These are phyloP conservation scores for Octodonta nipae DNA, from an alignment of 2,888 invertebrate species.

Conservation along the genomic window DNA sequence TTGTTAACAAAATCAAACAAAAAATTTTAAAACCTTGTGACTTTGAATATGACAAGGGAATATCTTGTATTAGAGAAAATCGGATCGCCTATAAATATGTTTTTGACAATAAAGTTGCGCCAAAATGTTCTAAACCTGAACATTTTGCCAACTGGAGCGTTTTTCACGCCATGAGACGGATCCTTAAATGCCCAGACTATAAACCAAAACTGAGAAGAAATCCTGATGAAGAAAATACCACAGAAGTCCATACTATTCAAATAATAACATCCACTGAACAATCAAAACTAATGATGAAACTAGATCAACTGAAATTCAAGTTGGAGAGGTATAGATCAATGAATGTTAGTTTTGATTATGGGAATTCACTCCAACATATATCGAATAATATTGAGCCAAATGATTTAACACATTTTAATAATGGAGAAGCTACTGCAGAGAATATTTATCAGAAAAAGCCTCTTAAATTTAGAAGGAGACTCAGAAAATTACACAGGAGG, in stretches of 20 bases:
- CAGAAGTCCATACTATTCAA: neutral
- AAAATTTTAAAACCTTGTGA: slow-evolving; percentile 28
- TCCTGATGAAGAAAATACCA: slow-evolving; percentile 2
- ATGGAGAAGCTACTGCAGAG: no score
- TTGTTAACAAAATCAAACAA: slow-evolving; percentile 42
- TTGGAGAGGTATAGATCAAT: no score
- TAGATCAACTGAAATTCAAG: no score
- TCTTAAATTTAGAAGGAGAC: no score
- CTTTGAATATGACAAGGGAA: slow-evolving; percentile 28
- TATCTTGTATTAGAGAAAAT: slow-evolving; percentile 27
- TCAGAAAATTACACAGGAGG: no score
- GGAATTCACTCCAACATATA: no score
- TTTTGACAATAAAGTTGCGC: slow-evolving; percentile 46
- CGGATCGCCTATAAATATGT: slow-evolving; percentile 34
- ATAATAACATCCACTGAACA: slow-evolving; percentile 3
- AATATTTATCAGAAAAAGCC: no score
- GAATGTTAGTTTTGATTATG: no score
- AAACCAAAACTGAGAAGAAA: slow-evolving; percentile 29
- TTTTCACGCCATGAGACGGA: slow-evolving; percentile 48
- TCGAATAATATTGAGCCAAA: no score
- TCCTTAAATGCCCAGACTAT: slow-evolving; percentile 37
- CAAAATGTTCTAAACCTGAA: slow-evolving; percentile 45
- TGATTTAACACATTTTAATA: no score
- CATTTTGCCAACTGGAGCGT: slow-evolving; percentile 47
- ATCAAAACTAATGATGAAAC: no score